These are phyloP conservation scores for Ophioderma brevispina DNA, from an alignment of 35 echinoderm and acorn worm genomes.

Conservation along the genomic window DNA sequence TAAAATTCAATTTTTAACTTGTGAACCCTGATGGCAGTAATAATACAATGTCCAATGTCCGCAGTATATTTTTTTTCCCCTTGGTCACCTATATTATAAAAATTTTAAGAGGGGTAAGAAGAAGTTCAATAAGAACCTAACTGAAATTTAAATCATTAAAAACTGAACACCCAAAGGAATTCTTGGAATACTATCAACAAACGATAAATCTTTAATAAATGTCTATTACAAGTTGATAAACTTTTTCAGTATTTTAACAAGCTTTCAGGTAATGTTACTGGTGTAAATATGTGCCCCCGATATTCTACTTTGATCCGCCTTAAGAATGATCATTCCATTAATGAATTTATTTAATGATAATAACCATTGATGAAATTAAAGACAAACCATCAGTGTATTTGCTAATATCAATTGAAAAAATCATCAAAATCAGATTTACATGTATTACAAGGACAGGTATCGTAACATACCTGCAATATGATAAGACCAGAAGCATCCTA, in stretches of 20 bases:
- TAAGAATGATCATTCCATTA: not conserved
- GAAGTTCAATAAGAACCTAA: not conserved
- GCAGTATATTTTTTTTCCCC: too few species aligned
- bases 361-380: not conserved
- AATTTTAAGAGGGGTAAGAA: not conserved
- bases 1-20: too few species aligned
- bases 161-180: not conserved
- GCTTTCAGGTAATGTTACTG: not conserved
- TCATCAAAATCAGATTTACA: too few species aligned
- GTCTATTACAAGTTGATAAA: not conserved
- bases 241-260: not conserved
- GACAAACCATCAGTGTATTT: too few species aligned
- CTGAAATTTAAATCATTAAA: not conserved
- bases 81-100: too few species aligned
- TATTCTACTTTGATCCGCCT: not conserved
- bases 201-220: not conserved
- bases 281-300: not conserved
- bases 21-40: too few species aligned
- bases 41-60: too few species aligned
- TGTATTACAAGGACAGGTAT: too few species aligned
- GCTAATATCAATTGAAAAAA: too few species aligned
- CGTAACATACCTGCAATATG: too few species aligned
- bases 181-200: slow-evolving; percentile 8
- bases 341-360: slow-evolving; percentile 17
- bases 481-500: too few species aligned